phyloP scores from a whole-genome alignment of 2,888 invertebrate species.

The Dasysyrphus tricinctus region DNA sequence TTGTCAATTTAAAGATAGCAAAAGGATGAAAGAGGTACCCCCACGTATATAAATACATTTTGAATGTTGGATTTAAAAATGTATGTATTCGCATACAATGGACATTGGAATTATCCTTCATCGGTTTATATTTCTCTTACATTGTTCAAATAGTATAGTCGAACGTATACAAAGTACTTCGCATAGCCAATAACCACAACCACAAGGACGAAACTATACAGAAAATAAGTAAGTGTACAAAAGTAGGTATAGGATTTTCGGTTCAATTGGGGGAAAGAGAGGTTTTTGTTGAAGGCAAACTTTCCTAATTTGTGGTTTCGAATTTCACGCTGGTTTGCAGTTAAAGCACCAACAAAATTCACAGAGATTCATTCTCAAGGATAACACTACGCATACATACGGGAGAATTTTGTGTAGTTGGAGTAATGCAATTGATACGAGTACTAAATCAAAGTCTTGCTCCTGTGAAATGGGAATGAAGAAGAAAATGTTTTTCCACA shows the following conservation, averaged over 20 bases:
- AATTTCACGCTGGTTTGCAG: conserved; percentile 45
- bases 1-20: not conserved
- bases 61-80: not conserved
- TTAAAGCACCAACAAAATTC: not conserved
- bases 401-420: not conserved
- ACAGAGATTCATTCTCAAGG: not conserved
- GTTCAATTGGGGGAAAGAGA: not conserved
- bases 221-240: not conserved
- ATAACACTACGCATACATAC: not conserved
- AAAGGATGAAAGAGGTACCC: not conserved
- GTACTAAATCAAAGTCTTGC: conserved; percentile 1
- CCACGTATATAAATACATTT: too few relatives aligned
- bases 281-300: conserved; percentile 30
- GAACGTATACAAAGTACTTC: too few relatives aligned
- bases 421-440: conserved; percentile 17
- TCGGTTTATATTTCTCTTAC: not conserved
- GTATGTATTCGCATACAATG: not conserved
- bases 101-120: not conserved
- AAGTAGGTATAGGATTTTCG: conserved; percentile 4
- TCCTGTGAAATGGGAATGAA: not conserved
- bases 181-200: too few relatives aligned
- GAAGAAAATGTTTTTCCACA: not conserved
- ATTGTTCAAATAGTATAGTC: too few relatives aligned
- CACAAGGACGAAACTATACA: not conserved
- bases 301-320: conserved; percentile 56